Conservation (phyloP, 2,888 invertebrate species). For the Crematogaster levior region DNA sequence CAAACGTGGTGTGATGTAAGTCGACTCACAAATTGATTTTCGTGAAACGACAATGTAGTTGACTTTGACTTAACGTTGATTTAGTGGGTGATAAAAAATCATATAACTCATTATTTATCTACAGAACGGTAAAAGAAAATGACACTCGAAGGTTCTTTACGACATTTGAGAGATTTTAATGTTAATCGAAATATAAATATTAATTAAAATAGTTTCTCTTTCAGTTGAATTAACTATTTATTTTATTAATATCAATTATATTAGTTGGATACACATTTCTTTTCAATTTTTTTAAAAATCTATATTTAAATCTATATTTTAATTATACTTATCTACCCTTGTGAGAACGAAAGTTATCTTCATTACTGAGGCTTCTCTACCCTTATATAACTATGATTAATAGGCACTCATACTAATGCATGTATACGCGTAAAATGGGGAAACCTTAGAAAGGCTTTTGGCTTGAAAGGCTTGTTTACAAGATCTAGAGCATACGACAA, state of each 20-base stretch:
- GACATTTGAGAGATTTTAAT: neutral
- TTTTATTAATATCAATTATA: neutral
- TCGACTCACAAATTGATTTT: neutral
- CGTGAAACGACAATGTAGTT: neutral
- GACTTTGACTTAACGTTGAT: neutral
- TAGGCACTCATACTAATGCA: neutral
- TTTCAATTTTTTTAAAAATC: neutral
- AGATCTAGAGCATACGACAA: neutral
- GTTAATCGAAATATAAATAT: neutral
- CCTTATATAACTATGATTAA: slow-evolving; percentile 38
- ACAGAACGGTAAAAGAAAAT: neutral
- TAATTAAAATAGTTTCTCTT: neutral
- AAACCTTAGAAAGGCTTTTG: neutral
- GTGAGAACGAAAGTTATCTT: slow-evolving; percentile 39
- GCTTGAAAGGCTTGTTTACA: neutral
- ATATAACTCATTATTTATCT: slow-evolving; percentile 6
- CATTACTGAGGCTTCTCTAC: slow-evolving; percentile 3
- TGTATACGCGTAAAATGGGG: neutral
- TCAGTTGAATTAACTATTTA: neutral
- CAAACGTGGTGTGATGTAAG: neutral
- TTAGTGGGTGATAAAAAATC: neutral
- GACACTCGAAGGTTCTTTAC: neutral
- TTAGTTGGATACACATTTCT: neutral
- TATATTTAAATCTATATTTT: slow-evolving; percentile 13
- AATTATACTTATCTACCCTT: neutral